Evolutionary conservation across 2,797 vertebrate species (phyloP).

Genomic region (Alauda arvensis): DNA sequence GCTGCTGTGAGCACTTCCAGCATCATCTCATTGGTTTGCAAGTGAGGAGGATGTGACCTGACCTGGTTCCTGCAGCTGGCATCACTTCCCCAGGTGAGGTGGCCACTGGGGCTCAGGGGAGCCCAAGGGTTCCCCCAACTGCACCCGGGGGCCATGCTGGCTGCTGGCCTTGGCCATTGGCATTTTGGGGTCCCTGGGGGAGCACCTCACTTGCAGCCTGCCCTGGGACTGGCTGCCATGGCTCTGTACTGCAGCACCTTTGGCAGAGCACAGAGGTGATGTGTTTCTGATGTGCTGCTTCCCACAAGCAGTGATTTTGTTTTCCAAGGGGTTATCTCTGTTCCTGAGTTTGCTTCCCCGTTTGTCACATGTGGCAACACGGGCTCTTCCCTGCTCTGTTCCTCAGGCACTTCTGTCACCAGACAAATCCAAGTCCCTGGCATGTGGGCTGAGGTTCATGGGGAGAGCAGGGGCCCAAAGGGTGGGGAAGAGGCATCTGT

Average conservation of each 20-base stretch:
- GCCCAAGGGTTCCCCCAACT: neutral
- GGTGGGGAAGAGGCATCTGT: neutral
- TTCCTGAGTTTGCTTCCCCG: neutral
- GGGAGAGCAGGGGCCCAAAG: neutral
- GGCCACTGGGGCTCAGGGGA: neutral
- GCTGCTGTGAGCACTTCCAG: neutral
- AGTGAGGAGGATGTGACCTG: neutral
- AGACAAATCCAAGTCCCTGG: neutral
- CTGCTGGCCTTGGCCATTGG: neutral
- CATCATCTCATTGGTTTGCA: neutral
- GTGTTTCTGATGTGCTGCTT: neutral
- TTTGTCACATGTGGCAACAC: neutral
- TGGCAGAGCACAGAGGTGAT: neutral
- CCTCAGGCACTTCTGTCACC: neutral
- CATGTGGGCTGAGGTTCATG: neutral
- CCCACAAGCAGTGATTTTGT: neutral
- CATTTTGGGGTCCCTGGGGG: neutral
- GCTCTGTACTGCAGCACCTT: neutral
- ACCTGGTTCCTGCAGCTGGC: neutral
- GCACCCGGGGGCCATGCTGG: neutral
- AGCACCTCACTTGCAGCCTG: neutral
- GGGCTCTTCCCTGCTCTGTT: neutral
- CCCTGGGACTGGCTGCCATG: fast-evolving
- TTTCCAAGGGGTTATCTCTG: neutral
- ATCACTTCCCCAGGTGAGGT: neutral